Evolutionary conservation across 2,888 invertebrate species (phyloP).

Genomic region (Drosophila emarginata): DNA sequence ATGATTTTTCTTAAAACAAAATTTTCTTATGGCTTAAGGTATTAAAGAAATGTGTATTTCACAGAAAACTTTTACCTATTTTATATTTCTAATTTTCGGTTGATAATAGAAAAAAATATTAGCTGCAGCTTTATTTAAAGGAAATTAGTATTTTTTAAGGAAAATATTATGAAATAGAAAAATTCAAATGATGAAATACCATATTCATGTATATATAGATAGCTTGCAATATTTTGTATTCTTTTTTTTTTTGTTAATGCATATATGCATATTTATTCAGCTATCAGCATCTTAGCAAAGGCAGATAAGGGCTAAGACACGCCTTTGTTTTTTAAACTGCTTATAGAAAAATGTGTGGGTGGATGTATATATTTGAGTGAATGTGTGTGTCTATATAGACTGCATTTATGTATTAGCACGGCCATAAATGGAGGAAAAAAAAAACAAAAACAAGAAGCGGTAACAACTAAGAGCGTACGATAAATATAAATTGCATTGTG

Average conservation of each 20-base stretch:
- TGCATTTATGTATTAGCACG: conserved; percentile 42
- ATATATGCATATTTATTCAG: not conserved
- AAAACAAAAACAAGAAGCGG: conserved; percentile 66
- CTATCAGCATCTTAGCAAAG: not conserved
- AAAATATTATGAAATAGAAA: too few species aligned
- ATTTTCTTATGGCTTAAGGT: too few species aligned
- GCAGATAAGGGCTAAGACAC: conserved; percentile 18
- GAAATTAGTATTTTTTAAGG: too few species aligned
- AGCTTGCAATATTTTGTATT: not conserved
- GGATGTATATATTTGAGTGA: not conserved
- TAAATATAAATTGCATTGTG: conserved; percentile 78
- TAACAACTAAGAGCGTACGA: conserved; percentile 70
- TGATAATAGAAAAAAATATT: too few species aligned
- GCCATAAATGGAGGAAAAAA: conserved; percentile 53
- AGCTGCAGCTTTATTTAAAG: too few species aligned
- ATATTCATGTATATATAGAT: too few species aligned
- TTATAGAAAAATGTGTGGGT: not conserved
- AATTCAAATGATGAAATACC: too few species aligned
- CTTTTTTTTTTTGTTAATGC: conserved; percentile 1
- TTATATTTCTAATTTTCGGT: too few species aligned
- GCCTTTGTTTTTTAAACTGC: conserved; percentile 1
- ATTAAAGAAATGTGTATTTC: too few species aligned
- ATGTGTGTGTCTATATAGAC: conserved; percentile 8
- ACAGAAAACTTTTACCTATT: too few species aligned
- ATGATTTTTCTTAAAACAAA: not conserved